phyloP scores from a whole-genome alignment of 1,140 invertebrate genomes.

The Saccostrea glomerata region DNA sequence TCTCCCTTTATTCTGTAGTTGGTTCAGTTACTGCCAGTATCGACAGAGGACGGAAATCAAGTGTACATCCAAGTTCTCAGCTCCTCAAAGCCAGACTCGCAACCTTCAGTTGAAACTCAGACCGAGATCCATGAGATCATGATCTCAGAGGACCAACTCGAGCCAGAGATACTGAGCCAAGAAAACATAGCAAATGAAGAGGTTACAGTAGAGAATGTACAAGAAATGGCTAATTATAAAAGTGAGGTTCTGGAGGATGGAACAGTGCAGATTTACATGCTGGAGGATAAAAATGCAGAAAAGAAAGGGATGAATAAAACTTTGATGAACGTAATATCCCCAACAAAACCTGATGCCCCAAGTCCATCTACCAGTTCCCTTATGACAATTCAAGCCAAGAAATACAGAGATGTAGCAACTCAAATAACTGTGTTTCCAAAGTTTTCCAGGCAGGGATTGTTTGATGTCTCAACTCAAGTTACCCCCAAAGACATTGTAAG shows the following conservation, averaged over 20 bases:
- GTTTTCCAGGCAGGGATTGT: constrained; percentile 54
- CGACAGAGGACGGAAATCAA: not conserved
- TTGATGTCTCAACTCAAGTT: constrained; percentile 56
- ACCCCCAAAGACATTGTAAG: constrained; percentile 46
- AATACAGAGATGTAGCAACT: constrained; percentile 53
- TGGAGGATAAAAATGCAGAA: constrained; percentile 20
- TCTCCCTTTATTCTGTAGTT: not conserved
- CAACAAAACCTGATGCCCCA: not conserved
- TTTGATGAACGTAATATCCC: not conserved
- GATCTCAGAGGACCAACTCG: not conserved
- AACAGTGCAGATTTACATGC: constrained; percentile 50
- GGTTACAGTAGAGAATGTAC: constrained; percentile 51
- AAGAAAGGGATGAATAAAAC: not conserved
- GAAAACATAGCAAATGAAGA: constrained; percentile 41
- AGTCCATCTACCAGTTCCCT: constrained; percentile 11
- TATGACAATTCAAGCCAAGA: constrained; percentile 47
- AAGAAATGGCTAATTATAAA: constrained; percentile 41
- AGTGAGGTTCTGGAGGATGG: constrained; percentile 52
- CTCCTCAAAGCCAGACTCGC: not conserved
- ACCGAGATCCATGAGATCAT: not conserved
- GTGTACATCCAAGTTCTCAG: not conserved
- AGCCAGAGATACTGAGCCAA: not conserved
- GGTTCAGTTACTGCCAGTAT: constrained; percentile 15
- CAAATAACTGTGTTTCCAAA: constrained; percentile 57
- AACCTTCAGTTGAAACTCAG: not conserved